These are phyloP conservation scores for Halichoerus grypus DNA, from an alignment of 2,113 vertebrate species.

Conservation along the genomic window DNA sequence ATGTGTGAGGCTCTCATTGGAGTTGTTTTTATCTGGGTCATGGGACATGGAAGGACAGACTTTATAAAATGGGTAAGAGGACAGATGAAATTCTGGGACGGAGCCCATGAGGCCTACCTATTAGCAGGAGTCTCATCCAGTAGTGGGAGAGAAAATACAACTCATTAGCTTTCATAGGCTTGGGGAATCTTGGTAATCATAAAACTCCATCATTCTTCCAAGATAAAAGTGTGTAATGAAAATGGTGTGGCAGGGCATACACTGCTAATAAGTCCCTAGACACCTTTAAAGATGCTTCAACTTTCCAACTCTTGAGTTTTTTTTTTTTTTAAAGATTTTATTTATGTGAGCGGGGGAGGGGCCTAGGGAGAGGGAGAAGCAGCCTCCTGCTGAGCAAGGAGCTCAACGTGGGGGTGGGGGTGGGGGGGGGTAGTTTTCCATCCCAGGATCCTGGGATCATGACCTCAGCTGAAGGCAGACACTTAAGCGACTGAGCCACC, in stretches of 20 bases:
- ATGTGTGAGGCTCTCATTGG: neutral
- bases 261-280: neutral
- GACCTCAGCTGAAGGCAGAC: neutral
- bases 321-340: neutral
- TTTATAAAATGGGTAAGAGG: neutral
- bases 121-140: neutral
- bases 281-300: conserved; percentile 36
- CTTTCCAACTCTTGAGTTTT: neutral
- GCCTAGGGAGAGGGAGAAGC: neutral
- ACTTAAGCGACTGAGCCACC: neutral
- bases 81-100: neutral
- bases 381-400: neutral
- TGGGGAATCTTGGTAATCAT: neutral
- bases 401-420: neutral
- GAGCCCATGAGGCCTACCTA: neutral
- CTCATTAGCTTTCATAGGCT: neutral
- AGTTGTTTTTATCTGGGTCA: neutral
- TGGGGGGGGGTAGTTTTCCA: neutral
- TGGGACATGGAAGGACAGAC: neutral
- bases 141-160: neutral
- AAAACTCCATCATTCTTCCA: conserved; percentile 34
- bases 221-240: conserved; percentile 7
- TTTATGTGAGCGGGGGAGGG: neutral
- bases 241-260: neutral
- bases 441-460: neutral